Base-by-base conservation (phyloP, 2,888 invertebrate species). In the Epinotia nisella region DNA sequence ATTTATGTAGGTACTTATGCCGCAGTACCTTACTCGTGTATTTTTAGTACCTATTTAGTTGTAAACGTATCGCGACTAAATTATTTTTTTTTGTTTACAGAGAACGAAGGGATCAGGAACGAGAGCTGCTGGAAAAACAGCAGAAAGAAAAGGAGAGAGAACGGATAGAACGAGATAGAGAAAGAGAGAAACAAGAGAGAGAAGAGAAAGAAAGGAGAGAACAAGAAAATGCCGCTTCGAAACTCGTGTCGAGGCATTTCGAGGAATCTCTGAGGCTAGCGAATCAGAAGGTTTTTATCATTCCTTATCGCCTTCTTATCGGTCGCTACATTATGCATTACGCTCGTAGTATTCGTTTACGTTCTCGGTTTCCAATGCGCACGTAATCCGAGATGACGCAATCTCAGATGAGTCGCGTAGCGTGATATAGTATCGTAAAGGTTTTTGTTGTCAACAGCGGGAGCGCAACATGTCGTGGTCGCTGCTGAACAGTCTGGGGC, bases 201-300 rank as follows among this genome's bases (percentile, higher is more conserved):
- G 93, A 93, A 81, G 94, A 94, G 76, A 94, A 94, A 80, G 90
- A 94, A 81, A 94, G 94, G 89, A 95, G 96, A 90, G 93, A 95
- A 78, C 93, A 94, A 81, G 95, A 95, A 78, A 94, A 95, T 86
- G 96, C 96, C 70, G 96, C 98, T 70, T 96, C 97, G 80, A 95
- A 95, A 87, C 96, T 97, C 77, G 96, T 98, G 74, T 96, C 97
- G 82, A 96, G 97, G 90, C 98, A 98, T 92, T 98, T 98, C 90
- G 97, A 97, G 85, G 97, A 98, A 93, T 97, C 98, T 77, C 94
- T 98, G 75, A 94, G 96, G 86, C 94, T 96, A 76, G 96, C 96
- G 59, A 95, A 96, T 85, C 96, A 96, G 92, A 96, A 96, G 95
- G 97, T 97, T 80, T 75, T 74, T 83, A 75, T 73, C 73, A 60